These are phyloP conservation scores for Neoitamus cyanurus DNA, from an alignment of 2,888 invertebrate genomes.

Conservation along the genomic window DNA sequence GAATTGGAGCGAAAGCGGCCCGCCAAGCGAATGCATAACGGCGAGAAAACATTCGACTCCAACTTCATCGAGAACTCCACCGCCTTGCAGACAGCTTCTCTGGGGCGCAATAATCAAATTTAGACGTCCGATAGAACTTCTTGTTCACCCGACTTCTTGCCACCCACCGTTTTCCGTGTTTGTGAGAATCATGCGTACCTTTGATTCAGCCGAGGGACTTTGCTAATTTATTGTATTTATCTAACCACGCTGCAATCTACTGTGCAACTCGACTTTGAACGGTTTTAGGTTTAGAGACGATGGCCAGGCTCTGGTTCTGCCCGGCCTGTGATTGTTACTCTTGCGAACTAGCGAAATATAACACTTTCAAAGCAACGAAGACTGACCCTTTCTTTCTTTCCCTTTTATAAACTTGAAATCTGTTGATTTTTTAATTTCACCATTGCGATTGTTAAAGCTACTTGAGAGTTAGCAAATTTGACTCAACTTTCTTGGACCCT, in stretches of 20 bases:
- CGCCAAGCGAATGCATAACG: conserved; percentile 63
- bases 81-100: conserved; percentile 62
- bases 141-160: conserved; percentile 17
- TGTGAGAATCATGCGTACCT: neutral
- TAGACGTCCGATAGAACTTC: conserved; percentile 54
- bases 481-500: too few species aligned
- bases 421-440: neutral
- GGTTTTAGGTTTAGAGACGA: neutral
- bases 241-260: neutral
- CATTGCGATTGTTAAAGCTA: too few species aligned
- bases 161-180: conserved; percentile 26
- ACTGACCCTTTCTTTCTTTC: neutral
- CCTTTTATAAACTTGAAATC: neutral
- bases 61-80: conserved; percentile 60
- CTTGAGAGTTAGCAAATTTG: too few species aligned
- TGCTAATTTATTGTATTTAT: conserved; percentile 2
- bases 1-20: conserved; percentile 62
- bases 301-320: neutral
- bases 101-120: conserved; percentile 63
- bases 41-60: conserved; percentile 54
- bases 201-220: neutral
- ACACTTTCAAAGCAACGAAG: neutral
- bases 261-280: neutral
- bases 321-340: conserved; percentile 9
- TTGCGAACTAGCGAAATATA: conserved; percentile 12